These are phyloP conservation scores for Halocaridina rubra DNA, from an alignment of 2,888 invertebrate genomes.

Conservation along the genomic window DNA sequence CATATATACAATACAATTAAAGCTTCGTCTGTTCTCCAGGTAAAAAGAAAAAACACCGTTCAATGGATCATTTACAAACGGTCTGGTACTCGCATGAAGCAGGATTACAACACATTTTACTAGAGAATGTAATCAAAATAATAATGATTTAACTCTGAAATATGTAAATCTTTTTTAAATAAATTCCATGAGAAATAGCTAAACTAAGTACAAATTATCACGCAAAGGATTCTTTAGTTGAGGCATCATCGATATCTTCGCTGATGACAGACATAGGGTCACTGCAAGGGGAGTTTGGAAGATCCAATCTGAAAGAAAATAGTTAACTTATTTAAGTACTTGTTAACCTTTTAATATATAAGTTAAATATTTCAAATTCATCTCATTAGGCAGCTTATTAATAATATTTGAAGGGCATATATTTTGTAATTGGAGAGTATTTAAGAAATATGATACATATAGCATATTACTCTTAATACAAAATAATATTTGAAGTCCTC, in stretches of 20 bases:
- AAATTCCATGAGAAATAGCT: not conserved
- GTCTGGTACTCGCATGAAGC: conserved; percentile 12
- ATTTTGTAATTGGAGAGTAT: no score
- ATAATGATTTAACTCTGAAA: not conserved
- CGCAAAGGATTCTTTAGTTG: conserved; percentile 45
- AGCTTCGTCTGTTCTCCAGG: conserved; percentile 52
- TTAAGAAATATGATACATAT: no score
- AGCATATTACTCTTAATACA: no score
- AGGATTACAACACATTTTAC: conserved; percentile 21
- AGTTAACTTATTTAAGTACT: no score
- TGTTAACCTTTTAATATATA: no score
- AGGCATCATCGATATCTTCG: conserved; percentile 40
- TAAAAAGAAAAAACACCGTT: conserved; percentile 19
- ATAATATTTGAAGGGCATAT: no score
- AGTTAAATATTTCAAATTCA: no score
- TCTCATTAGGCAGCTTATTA: no score
- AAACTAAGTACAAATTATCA: conserved; percentile 44
- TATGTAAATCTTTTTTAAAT: not conserved
- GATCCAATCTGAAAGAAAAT: conserved; percentile 21
- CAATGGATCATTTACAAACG: conserved; percentile 29
- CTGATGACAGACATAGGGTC: conserved; percentile 45
- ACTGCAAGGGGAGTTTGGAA: conserved; percentile 39
- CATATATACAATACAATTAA: conserved; percentile 58
- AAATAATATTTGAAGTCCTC: no score
- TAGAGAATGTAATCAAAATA: conserved; percentile 3